A percentile compares a stretch with the other conserved stretches of the same genome.
Conservation (phyloP, 2,797 vertebrate species). For the Galagoides demidoff region DNA sequence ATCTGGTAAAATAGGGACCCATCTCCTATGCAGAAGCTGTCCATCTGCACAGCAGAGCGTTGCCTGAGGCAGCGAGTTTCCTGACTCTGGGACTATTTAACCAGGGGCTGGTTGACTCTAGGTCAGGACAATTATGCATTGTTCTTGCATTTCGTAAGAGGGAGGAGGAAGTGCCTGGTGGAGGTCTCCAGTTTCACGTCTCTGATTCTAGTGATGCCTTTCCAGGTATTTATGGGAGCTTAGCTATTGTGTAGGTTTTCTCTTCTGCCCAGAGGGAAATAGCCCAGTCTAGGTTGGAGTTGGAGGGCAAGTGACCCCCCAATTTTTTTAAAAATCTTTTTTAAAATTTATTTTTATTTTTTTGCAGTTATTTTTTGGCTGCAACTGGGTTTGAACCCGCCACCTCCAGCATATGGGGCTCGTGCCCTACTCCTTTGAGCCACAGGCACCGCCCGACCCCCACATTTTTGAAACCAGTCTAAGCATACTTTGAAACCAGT, state of each 20-base stretch:
- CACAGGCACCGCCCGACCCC: no score
- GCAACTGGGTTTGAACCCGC: no score
- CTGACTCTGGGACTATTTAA: background rate
- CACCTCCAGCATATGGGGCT: no score
- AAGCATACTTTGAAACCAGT: background rate
- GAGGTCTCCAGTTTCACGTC: background rate
- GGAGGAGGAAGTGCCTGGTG: background rate
- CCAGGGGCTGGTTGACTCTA: background rate
- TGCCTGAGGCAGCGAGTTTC: background rate
- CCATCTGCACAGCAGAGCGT: background rate
- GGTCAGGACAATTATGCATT: background rate
- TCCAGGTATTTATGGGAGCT: background rate
- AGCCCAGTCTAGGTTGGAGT: background rate
- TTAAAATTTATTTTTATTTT: no score
- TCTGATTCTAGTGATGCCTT: background rate
- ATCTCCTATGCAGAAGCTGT: background rate
- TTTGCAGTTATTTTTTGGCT: no score
- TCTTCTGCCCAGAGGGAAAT: conserved; percentile 12
- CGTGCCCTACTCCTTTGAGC: no score
- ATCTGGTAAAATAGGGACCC: background rate
- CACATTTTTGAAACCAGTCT: background rate
- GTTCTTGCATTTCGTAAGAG: background rate
- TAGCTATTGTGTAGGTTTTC: background rate
- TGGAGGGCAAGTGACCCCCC: background rate
- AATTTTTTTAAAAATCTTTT: no score